Percentiles rank a stretch among this genome's conserved stretches.
Conservation (phyloP, 2,888 invertebrate genomes). For the Epinotia demarniana region DNA sequence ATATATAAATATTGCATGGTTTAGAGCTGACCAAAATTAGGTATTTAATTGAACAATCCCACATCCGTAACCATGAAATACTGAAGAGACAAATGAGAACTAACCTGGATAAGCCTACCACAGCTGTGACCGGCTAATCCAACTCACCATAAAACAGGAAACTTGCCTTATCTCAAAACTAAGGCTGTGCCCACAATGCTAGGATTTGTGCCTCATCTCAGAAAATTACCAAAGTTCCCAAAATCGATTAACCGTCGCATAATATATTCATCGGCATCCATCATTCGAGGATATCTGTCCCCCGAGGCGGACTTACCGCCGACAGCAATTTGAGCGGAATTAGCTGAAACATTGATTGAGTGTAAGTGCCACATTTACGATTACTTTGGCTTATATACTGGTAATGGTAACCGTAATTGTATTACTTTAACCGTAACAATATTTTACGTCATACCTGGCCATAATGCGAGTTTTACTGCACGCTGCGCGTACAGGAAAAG, state of each 20-base stretch:
- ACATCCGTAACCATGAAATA: background rate
- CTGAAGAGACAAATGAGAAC: constrained; percentile 1
- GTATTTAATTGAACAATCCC: background rate
- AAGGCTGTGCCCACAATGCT: constrained; percentile 8
- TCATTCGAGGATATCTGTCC: constrained; percentile 68
- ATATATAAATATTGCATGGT: background rate
- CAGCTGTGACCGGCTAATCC: constrained; percentile 7
- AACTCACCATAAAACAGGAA: background rate
- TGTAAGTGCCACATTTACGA: constrained; percentile 29
- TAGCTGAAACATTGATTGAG: constrained; percentile 39
- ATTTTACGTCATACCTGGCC: too few species aligned
- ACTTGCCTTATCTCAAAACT: constrained; percentile 5
- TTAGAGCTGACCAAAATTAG: background rate
- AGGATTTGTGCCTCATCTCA: constrained; percentile 45
- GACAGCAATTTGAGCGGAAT: constrained; percentile 61
- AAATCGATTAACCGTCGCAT: constrained; percentile 62
- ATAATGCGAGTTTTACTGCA: too few species aligned
- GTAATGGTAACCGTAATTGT: background rate
- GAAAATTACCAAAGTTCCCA: constrained; percentile 60
- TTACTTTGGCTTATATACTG: background rate
- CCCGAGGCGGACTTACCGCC: constrained; percentile 56
- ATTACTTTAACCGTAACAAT: background rate
- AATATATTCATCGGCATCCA: constrained; percentile 73
- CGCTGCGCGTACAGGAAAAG: too few species aligned
- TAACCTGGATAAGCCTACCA: background rate